Conservation (phyloP, 2,797 vertebrate species). For the Buphagus erythrorhynchus region DNA sequence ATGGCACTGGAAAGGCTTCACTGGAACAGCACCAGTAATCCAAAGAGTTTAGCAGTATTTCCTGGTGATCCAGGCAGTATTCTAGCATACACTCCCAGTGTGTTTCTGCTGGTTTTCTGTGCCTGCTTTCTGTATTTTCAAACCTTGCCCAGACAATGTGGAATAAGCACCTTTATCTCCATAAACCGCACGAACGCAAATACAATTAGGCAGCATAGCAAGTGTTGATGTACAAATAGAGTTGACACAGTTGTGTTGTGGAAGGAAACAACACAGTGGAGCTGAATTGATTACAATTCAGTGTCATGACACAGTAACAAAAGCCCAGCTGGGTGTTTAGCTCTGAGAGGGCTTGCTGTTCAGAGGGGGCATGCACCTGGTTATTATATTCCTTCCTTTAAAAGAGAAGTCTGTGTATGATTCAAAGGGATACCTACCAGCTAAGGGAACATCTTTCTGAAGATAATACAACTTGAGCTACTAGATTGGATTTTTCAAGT, state of each 20-base stretch:
- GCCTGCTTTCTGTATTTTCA: background rate
- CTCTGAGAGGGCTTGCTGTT: background rate
- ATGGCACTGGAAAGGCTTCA: background rate
- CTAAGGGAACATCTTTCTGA: background rate
- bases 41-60: background rate
- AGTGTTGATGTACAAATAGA: conserved; percentile 14
- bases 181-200: rapidly evolving
- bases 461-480: background rate
- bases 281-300: background rate
- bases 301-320: background rate
- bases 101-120: background rate
- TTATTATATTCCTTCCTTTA: background rate
- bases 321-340: conserved; percentile 1
- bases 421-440: background rate
- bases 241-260: conserved; percentile 14
- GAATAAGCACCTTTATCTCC: background rate
- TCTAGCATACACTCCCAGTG: background rate
- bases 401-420: background rate
- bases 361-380: background rate
- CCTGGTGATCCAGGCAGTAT: background rate
- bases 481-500: background rate
- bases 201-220: background rate
- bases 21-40: background rate
- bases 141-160: background rate
- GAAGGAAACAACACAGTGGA: conserved; percentile 11